Evolutionary conservation across 2,113 vertebrate genomes (phyloP).

Genomic region (Sturnira hondurensis): DNA sequence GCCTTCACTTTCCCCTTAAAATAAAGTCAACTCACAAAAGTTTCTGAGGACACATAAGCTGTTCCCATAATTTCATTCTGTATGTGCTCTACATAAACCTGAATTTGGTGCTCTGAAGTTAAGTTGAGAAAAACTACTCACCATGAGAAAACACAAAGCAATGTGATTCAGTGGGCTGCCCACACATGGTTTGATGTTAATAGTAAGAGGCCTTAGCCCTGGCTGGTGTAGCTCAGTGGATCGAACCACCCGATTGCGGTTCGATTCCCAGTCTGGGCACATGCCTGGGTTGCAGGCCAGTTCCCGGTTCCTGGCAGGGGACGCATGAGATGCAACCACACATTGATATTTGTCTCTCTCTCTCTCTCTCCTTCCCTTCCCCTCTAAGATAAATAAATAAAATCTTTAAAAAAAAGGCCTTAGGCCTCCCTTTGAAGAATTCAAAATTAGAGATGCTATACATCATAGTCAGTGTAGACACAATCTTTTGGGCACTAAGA

Average conservation of each 20-base stretch:
- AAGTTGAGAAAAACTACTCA: background rate
- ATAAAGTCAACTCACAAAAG: background rate
- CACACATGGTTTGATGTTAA: background rate
- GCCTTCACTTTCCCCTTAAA: background rate
- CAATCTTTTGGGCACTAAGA: background rate
- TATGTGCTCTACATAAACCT: background rate
- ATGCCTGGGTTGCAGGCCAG: too few relatives aligned
- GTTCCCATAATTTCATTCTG: background rate
- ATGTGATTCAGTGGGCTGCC: accelerated
- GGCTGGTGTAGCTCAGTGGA: too few relatives aligned
- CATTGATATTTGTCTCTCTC: too few relatives aligned
- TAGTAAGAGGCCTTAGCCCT: background rate
- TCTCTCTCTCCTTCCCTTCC: too few relatives aligned
- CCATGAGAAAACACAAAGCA: too few relatives aligned
- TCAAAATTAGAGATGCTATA: background rate
- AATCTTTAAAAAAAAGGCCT: too few relatives aligned
- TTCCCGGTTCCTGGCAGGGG: too few relatives aligned
- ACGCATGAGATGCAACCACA: too few relatives aligned
- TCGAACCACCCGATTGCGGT: too few relatives aligned
- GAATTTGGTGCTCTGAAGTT: background rate
- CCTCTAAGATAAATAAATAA: too few relatives aligned
- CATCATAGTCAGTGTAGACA: background rate
- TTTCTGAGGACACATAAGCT: background rate
- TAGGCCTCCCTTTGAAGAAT: background rate
- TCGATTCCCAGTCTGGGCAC: too few relatives aligned